These are phyloP conservation scores for Eupithecia centaureata DNA, from an alignment of 2,888 invertebrate species.

Conservation along the genomic window DNA sequence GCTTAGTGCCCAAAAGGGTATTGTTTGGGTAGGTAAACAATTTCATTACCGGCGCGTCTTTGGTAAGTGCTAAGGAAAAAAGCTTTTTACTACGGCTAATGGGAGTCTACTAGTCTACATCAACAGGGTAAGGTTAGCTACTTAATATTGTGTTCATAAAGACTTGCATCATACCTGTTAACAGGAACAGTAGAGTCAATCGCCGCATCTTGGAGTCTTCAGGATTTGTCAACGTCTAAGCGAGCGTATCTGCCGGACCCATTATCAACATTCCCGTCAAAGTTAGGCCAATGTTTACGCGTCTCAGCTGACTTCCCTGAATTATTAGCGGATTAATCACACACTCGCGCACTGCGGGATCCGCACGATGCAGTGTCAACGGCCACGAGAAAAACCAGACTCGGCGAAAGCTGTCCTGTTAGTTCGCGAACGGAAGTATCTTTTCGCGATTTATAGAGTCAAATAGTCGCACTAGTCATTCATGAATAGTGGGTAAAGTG, in stretches of 20 bases:
- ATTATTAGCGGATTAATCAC: conserved; percentile 79
- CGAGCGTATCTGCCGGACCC: conserved; percentile 61
- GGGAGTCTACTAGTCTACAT: not conserved
- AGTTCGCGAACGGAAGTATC: conserved; percentile 47
- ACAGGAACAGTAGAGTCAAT: conserved; percentile 67
- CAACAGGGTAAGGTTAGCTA: conserved; percentile 17
- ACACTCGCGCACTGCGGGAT: conserved; percentile 83
- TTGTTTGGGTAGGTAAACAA: conserved; percentile 40
- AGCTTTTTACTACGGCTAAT: conserved; percentile 16
- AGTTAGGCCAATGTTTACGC: conserved; percentile 75
- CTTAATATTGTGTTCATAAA: conserved; percentile 8
- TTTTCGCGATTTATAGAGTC: conserved; percentile 47
- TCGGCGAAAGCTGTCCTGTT: conserved; percentile 70
- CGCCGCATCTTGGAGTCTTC: conserved; percentile 70
- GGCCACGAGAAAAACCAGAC: conserved; percentile 80
- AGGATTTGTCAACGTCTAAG: conserved; percentile 56
- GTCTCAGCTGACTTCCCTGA: conserved; percentile 77
- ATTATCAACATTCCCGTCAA: conserved; percentile 66
- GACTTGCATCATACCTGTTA: conserved; percentile 70
- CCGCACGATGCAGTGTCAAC: conserved; percentile 83
- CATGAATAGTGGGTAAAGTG: conserved; percentile 57
- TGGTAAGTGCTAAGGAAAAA: conserved; percentile 24
- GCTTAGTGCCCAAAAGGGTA: conserved; percentile 15
- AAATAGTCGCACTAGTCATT: conserved; percentile 62
- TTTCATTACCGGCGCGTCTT: conserved; percentile 34